Evolutionary conservation across 2,888 invertebrate genomes (phyloP).

Genomic region (Apotomis betuletana): DNA sequence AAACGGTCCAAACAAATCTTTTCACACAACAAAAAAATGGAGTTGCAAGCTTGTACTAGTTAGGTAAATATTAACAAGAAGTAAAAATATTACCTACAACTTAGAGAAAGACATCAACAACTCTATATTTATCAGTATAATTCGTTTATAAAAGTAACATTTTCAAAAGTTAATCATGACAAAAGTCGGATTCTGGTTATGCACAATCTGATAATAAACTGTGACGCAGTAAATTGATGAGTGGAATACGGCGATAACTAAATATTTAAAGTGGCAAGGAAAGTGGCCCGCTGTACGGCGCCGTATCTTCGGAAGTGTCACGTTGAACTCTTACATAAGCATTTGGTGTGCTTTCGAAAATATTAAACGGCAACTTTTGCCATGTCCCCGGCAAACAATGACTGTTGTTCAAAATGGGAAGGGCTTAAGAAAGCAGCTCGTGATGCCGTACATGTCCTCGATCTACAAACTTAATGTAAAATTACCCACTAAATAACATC

Average conservation of each 20-base stretch:
- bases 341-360: constrained; percentile 80
- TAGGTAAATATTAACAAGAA: too few species aligned
- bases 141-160: too few species aligned
- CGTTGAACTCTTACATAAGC: constrained; percentile 83
- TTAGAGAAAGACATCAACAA: too few species aligned
- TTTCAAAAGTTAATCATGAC: neutral
- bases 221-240: constrained; percentile 33
- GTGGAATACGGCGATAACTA: constrained; percentile 59
- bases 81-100: too few species aligned
- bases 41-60: too few species aligned
- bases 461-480: constrained; percentile 28
- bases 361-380: constrained; percentile 70
- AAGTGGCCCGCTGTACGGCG: constrained; percentile 78
- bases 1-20: too few species aligned
- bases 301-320: constrained; percentile 74
- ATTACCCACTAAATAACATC: constrained; percentile 15
- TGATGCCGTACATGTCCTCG: constrained; percentile 46
- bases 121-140: too few species aligned
- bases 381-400: constrained; percentile 69
- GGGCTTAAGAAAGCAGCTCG: constrained; percentile 65
- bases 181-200: constrained; percentile 15
- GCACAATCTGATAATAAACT: constrained; percentile 24
- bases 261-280: constrained; percentile 72
- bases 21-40: too few species aligned
- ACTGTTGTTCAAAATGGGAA: constrained; percentile 55